Percentiles rank a stretch among this genome's conserved stretches.
Conservation (phyloP, 2,888 invertebrate species). For the Chironomus riparius region DNA sequence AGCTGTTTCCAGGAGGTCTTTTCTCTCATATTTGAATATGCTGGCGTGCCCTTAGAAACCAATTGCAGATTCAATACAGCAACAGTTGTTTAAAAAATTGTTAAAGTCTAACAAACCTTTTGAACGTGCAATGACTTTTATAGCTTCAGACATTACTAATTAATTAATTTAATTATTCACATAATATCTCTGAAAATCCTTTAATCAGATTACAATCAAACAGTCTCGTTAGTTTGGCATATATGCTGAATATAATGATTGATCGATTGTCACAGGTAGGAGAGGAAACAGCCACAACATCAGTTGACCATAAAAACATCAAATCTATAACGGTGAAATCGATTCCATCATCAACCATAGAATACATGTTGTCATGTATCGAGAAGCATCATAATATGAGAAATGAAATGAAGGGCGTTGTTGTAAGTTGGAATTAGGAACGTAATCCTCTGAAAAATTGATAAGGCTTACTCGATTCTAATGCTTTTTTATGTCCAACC, state of each 20-base stretch:
- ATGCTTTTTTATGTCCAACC: neutral
- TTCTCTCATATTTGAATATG: no score
- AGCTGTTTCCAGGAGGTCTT: no score
- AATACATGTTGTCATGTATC: neutral
- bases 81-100: no score
- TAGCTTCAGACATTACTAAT: neutral
- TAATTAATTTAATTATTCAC: neutral
- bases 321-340: neutral
- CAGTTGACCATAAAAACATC: neutral
- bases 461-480: neutral
- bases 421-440: constrained; percentile 7
- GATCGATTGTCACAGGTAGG: neutral
- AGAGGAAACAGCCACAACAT: neutral
- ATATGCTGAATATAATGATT: neutral
- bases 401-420: constrained; percentile 6
- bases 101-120: no score
- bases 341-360: constrained; percentile 9
- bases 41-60: no score
- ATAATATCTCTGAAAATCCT: neutral
- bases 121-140: neutral
- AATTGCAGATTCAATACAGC: no score
- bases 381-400: constrained; percentile 18
- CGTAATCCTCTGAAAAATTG: constrained; percentile 3
- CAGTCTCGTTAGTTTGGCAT: neutral
- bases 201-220: constrained; percentile 21